Percentiles rank a stretch among this genome's conserved stretches.
Conservation (phyloP, 2,113 vertebrate species). For the Paratilapia polleni region DNA sequence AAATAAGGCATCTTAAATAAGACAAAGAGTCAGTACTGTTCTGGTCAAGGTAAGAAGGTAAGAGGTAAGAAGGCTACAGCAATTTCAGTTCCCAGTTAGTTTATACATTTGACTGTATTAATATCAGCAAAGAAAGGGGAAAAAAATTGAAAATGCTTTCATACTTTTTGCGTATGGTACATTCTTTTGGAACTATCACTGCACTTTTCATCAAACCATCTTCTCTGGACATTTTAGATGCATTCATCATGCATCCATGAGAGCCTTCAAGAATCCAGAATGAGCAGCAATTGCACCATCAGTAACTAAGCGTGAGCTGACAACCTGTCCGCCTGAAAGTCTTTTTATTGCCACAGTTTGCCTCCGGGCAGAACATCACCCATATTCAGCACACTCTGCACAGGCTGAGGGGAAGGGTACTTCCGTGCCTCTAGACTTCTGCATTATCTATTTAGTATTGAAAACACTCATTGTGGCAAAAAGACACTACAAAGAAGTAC, state of each 20-base stretch:
- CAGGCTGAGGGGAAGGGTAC: slow-evolving; percentile 45
- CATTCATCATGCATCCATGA: slow-evolving; percentile 17
- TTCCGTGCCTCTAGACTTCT: slow-evolving; percentile 57
- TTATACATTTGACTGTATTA: neutral
- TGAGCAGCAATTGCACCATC: slow-evolving; percentile 61
- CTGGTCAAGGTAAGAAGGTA: neutral
- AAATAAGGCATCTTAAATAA: neutral
- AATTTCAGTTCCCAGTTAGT: neutral
- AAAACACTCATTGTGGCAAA: slow-evolving; percentile 62
- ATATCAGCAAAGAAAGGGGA: neutral
- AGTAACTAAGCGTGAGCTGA: slow-evolving; percentile 66
- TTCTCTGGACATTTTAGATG: slow-evolving; percentile 22
- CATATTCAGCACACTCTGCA: slow-evolving; percentile 62
- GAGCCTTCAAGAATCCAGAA: slow-evolving; percentile 51
- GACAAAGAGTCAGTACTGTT: slow-evolving; percentile 2
- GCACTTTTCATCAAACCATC: slow-evolving; percentile 26
- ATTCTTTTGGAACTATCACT: neutral
- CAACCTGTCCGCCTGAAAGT: slow-evolving; percentile 75
- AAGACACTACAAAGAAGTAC: slow-evolving; percentile 54
- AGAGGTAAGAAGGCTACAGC: neutral
- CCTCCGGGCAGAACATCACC: slow-evolving; percentile 73
- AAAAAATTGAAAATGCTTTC: neutral
- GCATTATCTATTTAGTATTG: slow-evolving; percentile 77
- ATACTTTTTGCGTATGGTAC: neutral
- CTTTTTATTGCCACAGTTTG: slow-evolving; percentile 77